A percentile compares a stretch with the other conserved stretches of the same genome.
Evolutionary conservation across 2,797 vertebrate genomes (phyloP).

Genomic region (Megaceryle alcyon): DNA sequence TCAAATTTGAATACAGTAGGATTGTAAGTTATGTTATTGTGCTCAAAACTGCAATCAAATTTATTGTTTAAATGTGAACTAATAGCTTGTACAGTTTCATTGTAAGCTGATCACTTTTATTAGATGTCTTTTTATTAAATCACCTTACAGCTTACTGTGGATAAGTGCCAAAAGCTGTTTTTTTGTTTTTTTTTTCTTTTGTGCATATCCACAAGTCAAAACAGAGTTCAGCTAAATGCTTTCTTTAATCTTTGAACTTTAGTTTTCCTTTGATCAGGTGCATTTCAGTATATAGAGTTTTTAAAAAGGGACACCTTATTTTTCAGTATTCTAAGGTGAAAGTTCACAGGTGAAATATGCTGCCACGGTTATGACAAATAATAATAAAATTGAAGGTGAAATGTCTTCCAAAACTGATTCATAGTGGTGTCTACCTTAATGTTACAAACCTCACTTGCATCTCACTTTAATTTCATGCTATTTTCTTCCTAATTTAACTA

Average conservation of each 20-base stretch:
- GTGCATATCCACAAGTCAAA: background rate
- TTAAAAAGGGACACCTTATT: background rate
- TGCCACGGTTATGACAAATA: background rate
- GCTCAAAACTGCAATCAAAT: slow-evolving; percentile 15
- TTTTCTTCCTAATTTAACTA: background rate
- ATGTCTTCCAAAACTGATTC: slow-evolving; percentile 36
- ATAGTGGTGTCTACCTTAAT: background rate
- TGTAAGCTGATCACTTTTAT: background rate
- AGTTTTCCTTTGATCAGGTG: slow-evolving; percentile 8
- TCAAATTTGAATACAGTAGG: slow-evolving; percentile 42
- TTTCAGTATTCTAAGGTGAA: background rate
- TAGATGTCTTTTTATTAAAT: background rate
- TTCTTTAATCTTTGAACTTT: background rate
- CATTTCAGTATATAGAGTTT: background rate
- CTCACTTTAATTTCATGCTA: background rate
- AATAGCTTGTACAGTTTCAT: slow-evolving; percentile 30
- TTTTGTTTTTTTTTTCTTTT: background rate
- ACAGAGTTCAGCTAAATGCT: background rate
- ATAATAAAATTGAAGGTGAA: background rate
- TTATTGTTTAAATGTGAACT: slow-evolving; percentile 32
- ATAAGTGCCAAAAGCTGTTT: background rate
- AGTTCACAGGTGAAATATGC: background rate
- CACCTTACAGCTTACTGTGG: background rate
- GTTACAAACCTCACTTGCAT: background rate
- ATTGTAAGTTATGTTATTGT: slow-evolving; percentile 4